These are phyloP conservation scores for Congeria kusceri DNA, from an alignment of 2,888 invertebrate genomes.

Conservation along the genomic window DNA sequence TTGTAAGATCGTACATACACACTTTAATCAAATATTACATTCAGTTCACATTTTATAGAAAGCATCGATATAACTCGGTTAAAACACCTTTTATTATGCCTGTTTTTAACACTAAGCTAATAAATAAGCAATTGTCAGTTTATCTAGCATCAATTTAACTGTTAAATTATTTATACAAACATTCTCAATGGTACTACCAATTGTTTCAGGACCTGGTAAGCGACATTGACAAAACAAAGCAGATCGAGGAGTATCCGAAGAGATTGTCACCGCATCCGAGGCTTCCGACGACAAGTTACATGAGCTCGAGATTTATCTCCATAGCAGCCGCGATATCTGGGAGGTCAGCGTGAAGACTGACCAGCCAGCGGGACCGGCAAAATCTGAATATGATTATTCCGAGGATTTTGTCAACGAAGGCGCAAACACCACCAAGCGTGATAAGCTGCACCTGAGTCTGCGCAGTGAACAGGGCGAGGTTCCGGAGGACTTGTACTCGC, in stretches of 20 bases:
- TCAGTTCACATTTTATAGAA: too few species aligned
- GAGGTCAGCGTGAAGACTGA: conserved; percentile 33
- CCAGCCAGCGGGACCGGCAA: not conserved
- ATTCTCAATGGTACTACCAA: too few species aligned
- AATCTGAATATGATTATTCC: conserved; percentile 42
- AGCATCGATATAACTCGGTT: too few species aligned
- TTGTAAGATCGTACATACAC: too few species aligned
- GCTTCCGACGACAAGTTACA: conserved; percentile 53
- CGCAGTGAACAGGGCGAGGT: conserved; percentile 52
- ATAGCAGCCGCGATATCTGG: conserved; percentile 49
- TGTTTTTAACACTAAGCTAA: too few species aligned
- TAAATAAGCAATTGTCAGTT: too few species aligned
- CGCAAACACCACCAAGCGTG: conserved; percentile 56
- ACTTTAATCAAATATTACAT: too few species aligned
- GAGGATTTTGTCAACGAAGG: conserved; percentile 68
- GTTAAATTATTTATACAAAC: too few species aligned
- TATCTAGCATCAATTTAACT: too few species aligned
- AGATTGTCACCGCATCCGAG: conserved; percentile 49
- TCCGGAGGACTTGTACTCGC: conserved; percentile 49
- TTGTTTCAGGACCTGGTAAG: not conserved
- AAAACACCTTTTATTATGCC: too few species aligned
- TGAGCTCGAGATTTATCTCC: conserved; percentile 54
- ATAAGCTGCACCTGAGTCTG: conserved; percentile 52
- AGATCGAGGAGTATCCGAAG: conserved; percentile 37
- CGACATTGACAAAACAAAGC: conserved; percentile 31